Base-by-base conservation (phyloP, 1,140 invertebrate species). In the Hycleus cichorii region DNA sequence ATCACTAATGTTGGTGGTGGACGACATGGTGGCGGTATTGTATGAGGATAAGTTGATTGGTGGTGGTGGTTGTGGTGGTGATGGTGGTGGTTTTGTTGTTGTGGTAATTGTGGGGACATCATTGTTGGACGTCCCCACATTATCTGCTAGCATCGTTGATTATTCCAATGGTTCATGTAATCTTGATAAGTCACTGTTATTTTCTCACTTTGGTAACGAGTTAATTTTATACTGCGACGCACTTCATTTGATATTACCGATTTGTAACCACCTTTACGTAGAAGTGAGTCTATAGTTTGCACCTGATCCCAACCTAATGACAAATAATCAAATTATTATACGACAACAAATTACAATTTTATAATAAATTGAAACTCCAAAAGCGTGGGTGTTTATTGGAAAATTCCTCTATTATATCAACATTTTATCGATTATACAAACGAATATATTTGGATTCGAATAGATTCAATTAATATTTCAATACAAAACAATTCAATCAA, bases 241-340 rank as follows among this genome's bases (percentile, higher is more conserved):
- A 95, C 81, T 40, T 95, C 87, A 51, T 87, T 82, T 26, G 91
- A 95, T 12, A 99, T 95, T 4, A 83, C 73, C 32, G 93, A 92
- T 69, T 95, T 95, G 75, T 89, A 98, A 25, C 97, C 97, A 58
- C 95, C 96, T 77, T 99, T 99, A 50, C 95, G 84, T 9, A 99
- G 80, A 26, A 99, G 77, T 4, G 95, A 97, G 75, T 99, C 96
- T 69, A 99, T 97, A 8, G 96, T 98, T 76, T 98, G 93, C 57
- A 95, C 83, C 74, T 93, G 92, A 81, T 96, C 89, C 94, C 94
- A 97, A 66, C 93, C 92, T 93, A 72, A 27, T 79, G 76, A 45
- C 18, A 18, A 18, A 18, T 18, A 18, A 18, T 18, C 1, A 18
- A 18, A 18, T 18, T 18, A 18, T 18, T 18, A 6, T 7, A 47